Conservation (phyloP, 2,113 vertebrate species). For the Vulpes lagopus region DNA sequence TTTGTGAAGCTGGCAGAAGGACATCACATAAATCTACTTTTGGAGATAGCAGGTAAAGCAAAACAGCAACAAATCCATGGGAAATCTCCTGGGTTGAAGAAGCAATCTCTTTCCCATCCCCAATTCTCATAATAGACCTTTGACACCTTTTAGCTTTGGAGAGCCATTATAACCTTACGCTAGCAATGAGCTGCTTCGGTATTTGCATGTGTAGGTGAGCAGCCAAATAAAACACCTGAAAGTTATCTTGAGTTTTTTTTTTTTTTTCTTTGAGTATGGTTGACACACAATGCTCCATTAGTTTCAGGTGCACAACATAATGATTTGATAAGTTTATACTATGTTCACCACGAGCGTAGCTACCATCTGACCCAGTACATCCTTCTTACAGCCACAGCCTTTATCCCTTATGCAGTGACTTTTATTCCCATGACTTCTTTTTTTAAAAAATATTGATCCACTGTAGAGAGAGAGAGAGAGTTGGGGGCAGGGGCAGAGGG, state of each 20-base stretch:
- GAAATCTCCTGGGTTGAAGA: background rate
- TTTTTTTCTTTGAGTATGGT: background rate
- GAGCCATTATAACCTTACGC: background rate
- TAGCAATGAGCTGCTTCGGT: background rate
- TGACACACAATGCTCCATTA: background rate
- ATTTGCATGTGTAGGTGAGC: background rate
- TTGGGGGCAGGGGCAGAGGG: background rate
- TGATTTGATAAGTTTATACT: background rate
- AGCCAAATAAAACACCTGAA: background rate
- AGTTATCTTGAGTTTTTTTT: background rate
- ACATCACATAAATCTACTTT: conserved; percentile 87
- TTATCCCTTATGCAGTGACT: background rate
- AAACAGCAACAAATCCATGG: background rate
- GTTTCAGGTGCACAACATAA: background rate
- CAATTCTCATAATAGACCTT: background rate
- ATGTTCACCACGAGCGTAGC: background rate
- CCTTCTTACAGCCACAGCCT: background rate
- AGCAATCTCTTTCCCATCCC: background rate
- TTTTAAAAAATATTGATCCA: background rate
- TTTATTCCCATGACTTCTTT: background rate
- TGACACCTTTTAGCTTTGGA: background rate
- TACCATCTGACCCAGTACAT: background rate
- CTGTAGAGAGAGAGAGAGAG: background rate
- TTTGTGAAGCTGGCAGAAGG: conserved; percentile 92
- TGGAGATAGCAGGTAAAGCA: conserved; percentile 91